Evolutionary conservation across 1,140 invertebrate genomes (phyloP).

Genomic region (Panagrolaimus sp.): DNA sequence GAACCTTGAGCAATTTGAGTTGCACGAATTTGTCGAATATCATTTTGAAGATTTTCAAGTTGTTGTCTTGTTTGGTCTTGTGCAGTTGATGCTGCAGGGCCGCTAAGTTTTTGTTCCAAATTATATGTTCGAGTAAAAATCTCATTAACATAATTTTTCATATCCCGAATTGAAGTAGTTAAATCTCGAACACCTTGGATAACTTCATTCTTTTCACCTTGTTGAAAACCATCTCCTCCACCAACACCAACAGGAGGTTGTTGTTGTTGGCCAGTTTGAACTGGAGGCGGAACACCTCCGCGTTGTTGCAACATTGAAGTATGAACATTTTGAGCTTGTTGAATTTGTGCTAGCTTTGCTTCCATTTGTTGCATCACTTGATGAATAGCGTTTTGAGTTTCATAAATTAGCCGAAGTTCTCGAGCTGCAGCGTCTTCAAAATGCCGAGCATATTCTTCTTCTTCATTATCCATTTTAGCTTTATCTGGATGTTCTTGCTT

Average conservation of each 20-base stretch:
- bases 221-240: slow-evolving; percentile 28
- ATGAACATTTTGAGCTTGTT: slow-evolving; percentile 32
- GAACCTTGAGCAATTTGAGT: slow-evolving; percentile 20
- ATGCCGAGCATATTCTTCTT: slow-evolving; percentile 48
- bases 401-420: slow-evolving; percentile 54
- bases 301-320: slow-evolving; percentile 33
- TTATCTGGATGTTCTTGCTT: slow-evolving; percentile 57
- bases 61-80: slow-evolving; percentile 15
- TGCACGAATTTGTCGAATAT: slow-evolving; percentile 41
- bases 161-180: slow-evolving; percentile 45
- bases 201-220: slow-evolving; percentile 55
- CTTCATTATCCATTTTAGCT: slow-evolving; percentile 49
- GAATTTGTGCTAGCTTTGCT: slow-evolving; percentile 30
- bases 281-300: slow-evolving; percentile 12
- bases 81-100: slow-evolving; percentile 20
- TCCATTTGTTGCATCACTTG: slow-evolving; percentile 51
- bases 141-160: slow-evolving; percentile 58
- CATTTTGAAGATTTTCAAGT: slow-evolving; percentile 42
- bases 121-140: slow-evolving; percentile 58
- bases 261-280: slow-evolving; percentile 18
- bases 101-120: slow-evolving; percentile 49
- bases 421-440: slow-evolving; percentile 53
- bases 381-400: slow-evolving; percentile 51
- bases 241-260: neutral
- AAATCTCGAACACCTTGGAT: slow-evolving; percentile 51